phyloP scores from a whole-genome alignment of 2,888 invertebrate species.

The Drosophila ezoana region DNA sequence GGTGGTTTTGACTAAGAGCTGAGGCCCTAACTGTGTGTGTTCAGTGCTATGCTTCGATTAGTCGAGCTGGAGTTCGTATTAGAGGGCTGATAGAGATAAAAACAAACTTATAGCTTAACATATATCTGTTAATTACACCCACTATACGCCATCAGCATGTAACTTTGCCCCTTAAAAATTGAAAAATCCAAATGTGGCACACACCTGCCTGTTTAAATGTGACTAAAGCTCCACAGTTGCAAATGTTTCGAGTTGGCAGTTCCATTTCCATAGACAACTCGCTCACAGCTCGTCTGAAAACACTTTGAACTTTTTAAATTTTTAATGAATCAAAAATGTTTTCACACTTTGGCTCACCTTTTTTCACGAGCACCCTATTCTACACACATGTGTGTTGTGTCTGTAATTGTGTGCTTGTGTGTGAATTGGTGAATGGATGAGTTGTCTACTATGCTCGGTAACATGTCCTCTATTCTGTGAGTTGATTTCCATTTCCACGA shows the following conservation, averaged over 20 bases:
- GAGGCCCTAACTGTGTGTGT: constrained; percentile 17
- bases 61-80: background rate
- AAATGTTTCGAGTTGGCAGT: constrained; percentile 26
- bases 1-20: constrained; percentile 33
- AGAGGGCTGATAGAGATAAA: constrained; percentile 1
- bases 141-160: constrained; percentile 6
- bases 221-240: constrained; percentile 37
- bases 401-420: constrained; percentile 4
- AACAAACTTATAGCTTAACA: background rate
- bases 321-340: constrained; percentile 84
- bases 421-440: constrained; percentile 18
- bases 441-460: constrained; percentile 42
- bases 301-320: constrained; percentile 85
- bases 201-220: constrained; percentile 13
- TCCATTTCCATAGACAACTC: constrained; percentile 42
- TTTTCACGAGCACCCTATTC: constrained; percentile 43
- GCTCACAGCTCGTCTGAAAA: constrained; percentile 69
- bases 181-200: constrained; percentile 19
- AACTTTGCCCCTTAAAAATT: constrained; percentile 20
- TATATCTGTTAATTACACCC: constrained; percentile 1
- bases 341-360: constrained; percentile 75
- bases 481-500: constrained; percentile 66
- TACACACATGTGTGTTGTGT: constrained; percentile 29
- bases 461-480: constrained; percentile 49
- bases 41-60: constrained; percentile 11